A percentile compares a stretch with the other conserved stretches of the same genome.
phyloP scores from a whole-genome alignment of 2,888 invertebrate genomes.

The Hanleya hanleyi region DNA sequence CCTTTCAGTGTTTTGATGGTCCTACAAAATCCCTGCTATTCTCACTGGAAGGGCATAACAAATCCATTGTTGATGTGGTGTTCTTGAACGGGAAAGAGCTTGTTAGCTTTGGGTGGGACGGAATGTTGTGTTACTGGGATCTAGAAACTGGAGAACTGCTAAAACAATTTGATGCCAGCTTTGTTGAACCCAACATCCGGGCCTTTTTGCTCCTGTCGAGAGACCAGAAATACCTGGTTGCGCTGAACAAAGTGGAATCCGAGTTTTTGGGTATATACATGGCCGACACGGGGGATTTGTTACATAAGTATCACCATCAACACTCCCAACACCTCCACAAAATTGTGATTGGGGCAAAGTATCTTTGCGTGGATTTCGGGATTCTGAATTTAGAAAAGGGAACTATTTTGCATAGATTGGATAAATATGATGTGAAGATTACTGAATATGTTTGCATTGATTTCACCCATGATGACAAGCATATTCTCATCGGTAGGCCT shows the following conservation, averaged over 20 bases:
- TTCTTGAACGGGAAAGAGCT: conserved; percentile 32
- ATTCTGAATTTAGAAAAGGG: conserved; percentile 35
- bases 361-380: conserved; percentile 41
- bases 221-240: conserved; percentile 34
- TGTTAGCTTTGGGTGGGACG: conserved; percentile 28
- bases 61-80: conserved; percentile 32
- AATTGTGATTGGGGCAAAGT: conserved; percentile 24
- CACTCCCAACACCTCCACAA: conserved; percentile 34
- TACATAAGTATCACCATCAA: conserved; percentile 23
- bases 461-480: conserved; percentile 35
- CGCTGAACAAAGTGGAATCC: not conserved
- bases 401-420: conserved; percentile 36
- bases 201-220: conserved; percentile 24
- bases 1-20: conserved; percentile 35
- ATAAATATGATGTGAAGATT: conserved; percentile 31
- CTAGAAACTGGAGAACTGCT: conserved; percentile 33
- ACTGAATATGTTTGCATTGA: conserved; percentile 30
- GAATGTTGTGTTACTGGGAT: conserved; percentile 33
- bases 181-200: conserved; percentile 28
- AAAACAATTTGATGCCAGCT: conserved; percentile 25
- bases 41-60: conserved; percentile 31
- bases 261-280: conserved; percentile 6
- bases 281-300: conserved; percentile 20
- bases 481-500: conserved; percentile 33
- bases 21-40: conserved; percentile 36